phyloP scores from a whole-genome alignment of 2,113 vertebrate species.

The Dendrocopos noguchii region DNA sequence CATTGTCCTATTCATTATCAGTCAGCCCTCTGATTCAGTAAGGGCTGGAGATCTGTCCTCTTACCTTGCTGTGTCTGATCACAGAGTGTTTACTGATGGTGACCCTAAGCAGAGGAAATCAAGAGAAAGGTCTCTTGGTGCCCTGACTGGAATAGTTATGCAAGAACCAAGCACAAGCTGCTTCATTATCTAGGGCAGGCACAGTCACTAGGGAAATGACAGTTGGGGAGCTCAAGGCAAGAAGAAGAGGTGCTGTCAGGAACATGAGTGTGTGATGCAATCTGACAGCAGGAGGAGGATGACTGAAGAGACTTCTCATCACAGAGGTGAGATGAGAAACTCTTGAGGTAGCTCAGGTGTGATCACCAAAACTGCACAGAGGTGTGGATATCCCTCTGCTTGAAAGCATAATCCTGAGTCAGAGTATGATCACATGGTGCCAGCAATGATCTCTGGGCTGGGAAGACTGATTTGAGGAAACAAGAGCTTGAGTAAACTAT shows the following conservation, averaged over 20 bases:
- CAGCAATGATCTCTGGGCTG: neutral
- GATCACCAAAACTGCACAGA: neutral
- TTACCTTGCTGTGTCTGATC: neutral
- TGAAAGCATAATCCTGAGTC: neutral
- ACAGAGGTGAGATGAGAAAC: neutral
- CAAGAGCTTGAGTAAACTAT: neutral
- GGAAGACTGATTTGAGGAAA: neutral
- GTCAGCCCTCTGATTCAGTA: neutral
- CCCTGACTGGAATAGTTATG: neutral
- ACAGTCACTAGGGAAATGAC: neutral
- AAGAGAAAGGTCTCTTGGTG: neutral
- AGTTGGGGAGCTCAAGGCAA: neutral
- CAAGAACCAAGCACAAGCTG: neutral
- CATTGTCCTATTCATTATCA: neutral
- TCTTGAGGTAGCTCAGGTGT: neutral
- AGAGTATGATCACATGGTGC: neutral
- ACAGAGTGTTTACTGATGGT: neutral
- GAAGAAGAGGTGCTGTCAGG: neutral
- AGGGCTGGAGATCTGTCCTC: neutral
- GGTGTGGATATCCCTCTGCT: neutral
- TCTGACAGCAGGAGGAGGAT: neutral
- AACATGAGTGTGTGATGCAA: rapidly evolving
- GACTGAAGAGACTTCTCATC: neutral
- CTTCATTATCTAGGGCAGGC: conserved; percentile 12
- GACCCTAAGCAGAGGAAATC: neutral